A percentile compares a stretch with the other conserved stretches of the same genome.
phyloP scores from a whole-genome alignment of 2,797 vertebrate genomes.

The Poeciliopsis turneri region DNA sequence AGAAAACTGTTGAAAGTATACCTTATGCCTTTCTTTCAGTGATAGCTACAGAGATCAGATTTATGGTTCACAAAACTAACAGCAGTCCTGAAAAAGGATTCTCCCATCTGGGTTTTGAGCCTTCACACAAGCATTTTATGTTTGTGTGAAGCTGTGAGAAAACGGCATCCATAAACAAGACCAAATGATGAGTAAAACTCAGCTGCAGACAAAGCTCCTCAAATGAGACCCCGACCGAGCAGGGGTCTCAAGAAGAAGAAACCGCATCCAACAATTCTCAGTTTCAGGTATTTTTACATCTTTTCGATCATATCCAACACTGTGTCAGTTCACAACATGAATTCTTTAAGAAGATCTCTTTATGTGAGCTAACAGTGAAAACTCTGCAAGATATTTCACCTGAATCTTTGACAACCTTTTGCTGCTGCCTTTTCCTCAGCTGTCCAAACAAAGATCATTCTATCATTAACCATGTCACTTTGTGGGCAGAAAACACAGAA shows the following conservation, averaged over 20 bases:
- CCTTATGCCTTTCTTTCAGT: neutral
- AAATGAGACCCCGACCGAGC: constrained; percentile 20
- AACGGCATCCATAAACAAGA: constrained; percentile 45
- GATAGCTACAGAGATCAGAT: neutral
- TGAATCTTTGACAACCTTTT: neutral
- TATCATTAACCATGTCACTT: constrained; percentile 9
- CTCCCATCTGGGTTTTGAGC: neutral
- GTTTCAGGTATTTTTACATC: constrained; percentile 19
- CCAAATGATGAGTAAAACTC: constrained; percentile 44
- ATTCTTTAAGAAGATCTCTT: constrained; percentile 1
- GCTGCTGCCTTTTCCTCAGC: neutral
- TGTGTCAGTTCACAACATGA: constrained; percentile 5
- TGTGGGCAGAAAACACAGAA: constrained; percentile 2
- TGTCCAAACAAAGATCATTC: neutral
- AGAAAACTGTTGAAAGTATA: neutral
- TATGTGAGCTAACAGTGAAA: neutral
- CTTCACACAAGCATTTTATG: constrained; percentile 5
- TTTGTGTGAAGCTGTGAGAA: constrained; percentile 13
- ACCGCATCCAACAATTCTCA: constrained; percentile 23
- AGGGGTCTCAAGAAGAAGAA: constrained; percentile 9
- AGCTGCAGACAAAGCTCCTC: neutral
- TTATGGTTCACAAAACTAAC: neutral
- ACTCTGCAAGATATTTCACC: neutral
- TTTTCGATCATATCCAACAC: neutral
- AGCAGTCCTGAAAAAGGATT: neutral